A percentile compares a stretch with the other conserved stretches of the same genome.
phyloP scores from a whole-genome alignment of 2,113 vertebrate species.

The Macquaria australasica region DNA sequence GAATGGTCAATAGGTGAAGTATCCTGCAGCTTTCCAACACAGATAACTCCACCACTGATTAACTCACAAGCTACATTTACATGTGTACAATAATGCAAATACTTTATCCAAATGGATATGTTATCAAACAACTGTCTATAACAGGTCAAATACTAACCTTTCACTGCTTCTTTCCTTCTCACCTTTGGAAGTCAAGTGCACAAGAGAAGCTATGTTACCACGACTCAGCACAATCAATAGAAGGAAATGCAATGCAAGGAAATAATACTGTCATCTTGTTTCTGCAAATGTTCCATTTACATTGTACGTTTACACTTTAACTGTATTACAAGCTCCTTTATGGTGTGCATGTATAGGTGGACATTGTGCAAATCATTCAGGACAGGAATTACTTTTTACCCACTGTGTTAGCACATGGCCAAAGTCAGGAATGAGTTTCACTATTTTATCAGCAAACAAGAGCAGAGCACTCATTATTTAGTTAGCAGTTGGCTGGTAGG shows the following conservation, averaged over 20 bases:
- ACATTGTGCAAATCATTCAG: not conserved
- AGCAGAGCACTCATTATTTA: constrained; percentile 13
- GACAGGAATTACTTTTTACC: not conserved
- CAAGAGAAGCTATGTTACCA: not conserved
- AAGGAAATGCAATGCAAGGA: not conserved
- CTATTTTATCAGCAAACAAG: not conserved
- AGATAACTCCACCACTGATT: constrained; percentile 16
- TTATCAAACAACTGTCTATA: not conserved
- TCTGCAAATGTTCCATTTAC: constrained; percentile 2
- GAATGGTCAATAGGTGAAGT: constrained; percentile 56
- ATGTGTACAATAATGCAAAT: not conserved
- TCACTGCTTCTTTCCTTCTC: not conserved
- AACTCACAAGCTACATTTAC: constrained; percentile 22
- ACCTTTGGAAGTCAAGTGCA: not conserved
- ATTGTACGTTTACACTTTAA: not conserved
- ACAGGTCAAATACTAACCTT: not conserved
- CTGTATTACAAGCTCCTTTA: not conserved
- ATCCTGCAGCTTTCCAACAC: constrained; percentile 50
- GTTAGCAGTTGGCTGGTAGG: not conserved
- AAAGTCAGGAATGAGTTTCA: not conserved
- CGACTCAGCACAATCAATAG: constrained; percentile 2
- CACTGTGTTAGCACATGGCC: not conserved
- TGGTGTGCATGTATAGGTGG: not conserved
- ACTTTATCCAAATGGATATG: not conserved
- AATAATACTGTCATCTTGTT: not conserved